Evolutionary conservation across 2,113 vertebrate species (phyloP), one percentile per base, ranked within the genome.

Genomic region (Passer domesticus): DNA sequence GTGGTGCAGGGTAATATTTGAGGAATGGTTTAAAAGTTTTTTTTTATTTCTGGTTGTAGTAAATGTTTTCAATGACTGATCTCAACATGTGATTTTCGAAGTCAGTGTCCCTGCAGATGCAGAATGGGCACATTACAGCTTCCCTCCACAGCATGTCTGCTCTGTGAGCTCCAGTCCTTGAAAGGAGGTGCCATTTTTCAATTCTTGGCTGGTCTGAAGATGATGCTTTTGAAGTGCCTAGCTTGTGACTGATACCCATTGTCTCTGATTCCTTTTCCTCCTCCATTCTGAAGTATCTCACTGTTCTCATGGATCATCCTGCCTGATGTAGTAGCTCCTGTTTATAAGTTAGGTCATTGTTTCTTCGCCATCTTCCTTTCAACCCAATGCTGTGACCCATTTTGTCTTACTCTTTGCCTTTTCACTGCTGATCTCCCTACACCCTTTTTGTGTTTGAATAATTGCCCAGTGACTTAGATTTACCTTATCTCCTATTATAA

Each of bases 221-320:
- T 11, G 9, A 16, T 20, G n/a, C 44, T 66, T 60, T 37, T 63
- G 6, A 82, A 41, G 8, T 44, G n/a, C 7, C 10, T 16, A 6
- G 6, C 18, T 23, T 19, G 19, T 43, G 39, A 21, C 21, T 53
- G 7, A 10, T 9, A 5, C 8, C 3, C 0, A 1, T 55, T 87
- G 11, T 18, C 10, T 62, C 46, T 41, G 43, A 22, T 33, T 30
- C 19, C 35, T 63, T 14, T 18, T 67, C 18, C 46, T 72, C 21
- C 9, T 77, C 37, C 21, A 3, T 63, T 78, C 41, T 68, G n/a
- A 49, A 63, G 43, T 43, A 39, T 21, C 58, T 80, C 24, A 15
- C 21, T 0, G 0, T 49, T 81, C 49, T 59, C 20, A 22, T 0
- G 1, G 39, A 22, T 77, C 69, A 33, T 15, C 7, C 23, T 73